Conservation (phyloP, 2,888 invertebrate genomes). For the Gastracanthus pulcherrimus region DNA sequence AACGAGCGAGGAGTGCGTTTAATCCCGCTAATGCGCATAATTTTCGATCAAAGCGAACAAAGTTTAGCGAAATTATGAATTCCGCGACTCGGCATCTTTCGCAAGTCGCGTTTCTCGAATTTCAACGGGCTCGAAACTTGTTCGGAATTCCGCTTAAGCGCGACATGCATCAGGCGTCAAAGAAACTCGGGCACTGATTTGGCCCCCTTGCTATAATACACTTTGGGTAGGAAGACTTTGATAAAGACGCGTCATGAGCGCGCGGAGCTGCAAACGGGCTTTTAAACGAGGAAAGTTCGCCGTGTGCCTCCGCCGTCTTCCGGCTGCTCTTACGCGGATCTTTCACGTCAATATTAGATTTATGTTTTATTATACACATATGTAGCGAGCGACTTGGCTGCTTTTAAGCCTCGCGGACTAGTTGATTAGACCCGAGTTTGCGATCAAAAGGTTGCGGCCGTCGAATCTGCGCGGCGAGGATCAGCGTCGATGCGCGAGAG, state of each 20-base stretch:
- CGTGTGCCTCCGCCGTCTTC: background rate
- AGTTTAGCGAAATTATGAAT: background rate
- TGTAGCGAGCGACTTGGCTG: background rate
- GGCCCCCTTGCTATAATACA: background rate
- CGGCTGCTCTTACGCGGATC: background rate
- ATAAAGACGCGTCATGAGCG: background rate
- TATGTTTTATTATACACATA: background rate
- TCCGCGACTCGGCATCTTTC: too few species aligned
- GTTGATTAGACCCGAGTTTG: too few species aligned
- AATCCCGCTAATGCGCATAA: background rate
- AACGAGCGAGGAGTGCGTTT: background rate
- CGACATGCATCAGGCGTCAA: background rate
- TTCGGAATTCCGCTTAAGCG: background rate
- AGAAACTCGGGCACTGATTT: background rate
- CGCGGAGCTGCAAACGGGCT: background rate
- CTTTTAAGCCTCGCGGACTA: too few species aligned
- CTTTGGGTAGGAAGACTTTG: background rate
- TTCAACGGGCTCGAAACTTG: too few species aligned
- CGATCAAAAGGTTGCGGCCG: background rate
- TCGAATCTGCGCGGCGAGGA: too few species aligned
- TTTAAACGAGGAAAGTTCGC: background rate
- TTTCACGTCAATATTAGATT: background rate
- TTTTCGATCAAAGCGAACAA: background rate
- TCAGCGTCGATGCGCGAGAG: too few species aligned
- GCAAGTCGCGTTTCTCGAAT: background rate